A percentile compares a stretch with the other conserved stretches of the same genome.
phyloP scores from a whole-genome alignment of 2,888 invertebrate genomes.

The Pheosia tremula region DNA sequence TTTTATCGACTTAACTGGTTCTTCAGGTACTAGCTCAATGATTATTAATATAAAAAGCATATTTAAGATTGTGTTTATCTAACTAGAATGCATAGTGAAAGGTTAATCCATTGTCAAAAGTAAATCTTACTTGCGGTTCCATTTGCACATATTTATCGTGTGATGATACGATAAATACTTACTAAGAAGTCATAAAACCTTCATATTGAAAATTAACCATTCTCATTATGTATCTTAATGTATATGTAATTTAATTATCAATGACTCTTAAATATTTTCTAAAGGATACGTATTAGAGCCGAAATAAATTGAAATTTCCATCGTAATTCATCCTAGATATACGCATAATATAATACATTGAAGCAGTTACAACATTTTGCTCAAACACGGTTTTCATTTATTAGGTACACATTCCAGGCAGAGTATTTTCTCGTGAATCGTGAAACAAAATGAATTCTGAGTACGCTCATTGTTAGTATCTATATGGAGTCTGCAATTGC shows the following conservation, averaged over 20 bases:
- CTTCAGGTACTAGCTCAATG: no score
- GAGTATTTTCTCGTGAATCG: constrained; percentile 1
- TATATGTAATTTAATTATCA: background rate
- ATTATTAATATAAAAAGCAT: no score
- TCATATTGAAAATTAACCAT: no score
- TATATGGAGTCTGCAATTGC: constrained; percentile 3
- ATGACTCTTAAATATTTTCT: background rate
- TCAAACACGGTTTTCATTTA: background rate
- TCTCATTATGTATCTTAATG: no score
- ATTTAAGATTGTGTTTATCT: no score
- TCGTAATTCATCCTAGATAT: constrained; percentile 2
- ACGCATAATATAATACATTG: background rate
- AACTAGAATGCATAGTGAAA: no score
- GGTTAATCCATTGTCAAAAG: no score
- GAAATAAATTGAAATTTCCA: background rate
- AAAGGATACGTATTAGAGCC: background rate
- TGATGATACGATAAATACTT: no score
- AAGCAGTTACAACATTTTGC: background rate
- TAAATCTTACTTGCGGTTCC: no score
- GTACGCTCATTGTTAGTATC: background rate
- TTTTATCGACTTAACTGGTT: no score
- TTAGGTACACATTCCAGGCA: background rate
- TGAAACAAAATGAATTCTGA: background rate
- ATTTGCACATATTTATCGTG: no score
- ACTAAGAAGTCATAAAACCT: no score